A percentile compares a stretch with the other conserved stretches of the same genome.
These are phyloP conservation scores for Caenorhabditis imperialis DNA, from an alignment of 2,888 invertebrate genomes.

Conservation along the genomic window DNA sequence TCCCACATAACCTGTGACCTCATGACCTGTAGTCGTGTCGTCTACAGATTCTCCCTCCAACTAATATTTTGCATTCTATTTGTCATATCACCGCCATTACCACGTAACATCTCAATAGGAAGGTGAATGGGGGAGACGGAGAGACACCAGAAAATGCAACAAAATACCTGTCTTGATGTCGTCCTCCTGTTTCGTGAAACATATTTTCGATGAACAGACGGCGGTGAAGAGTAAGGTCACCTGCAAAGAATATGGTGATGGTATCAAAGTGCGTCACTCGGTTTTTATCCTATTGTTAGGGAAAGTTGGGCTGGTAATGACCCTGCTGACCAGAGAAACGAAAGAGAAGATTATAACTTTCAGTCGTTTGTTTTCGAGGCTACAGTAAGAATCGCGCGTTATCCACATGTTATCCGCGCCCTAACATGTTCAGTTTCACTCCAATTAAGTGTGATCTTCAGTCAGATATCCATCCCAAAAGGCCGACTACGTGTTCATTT, in stretches of 20 bases:
- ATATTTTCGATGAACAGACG: constrained; percentile 70
- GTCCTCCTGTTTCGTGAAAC: constrained; percentile 74
- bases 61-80: constrained; percentile 14
- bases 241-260: constrained; percentile 55
- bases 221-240: constrained; percentile 68
- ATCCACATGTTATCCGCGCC: too few relatives aligned
- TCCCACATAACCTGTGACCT: constrained; percentile 25
- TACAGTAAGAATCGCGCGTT: too few relatives aligned
- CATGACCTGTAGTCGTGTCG: constrained; percentile 24
- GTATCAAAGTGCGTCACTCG: constrained; percentile 5
- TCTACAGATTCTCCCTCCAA: too few relatives aligned
- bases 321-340: too few relatives aligned
- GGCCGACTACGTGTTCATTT: constrained; percentile 3
- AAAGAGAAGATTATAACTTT: too few relatives aligned
- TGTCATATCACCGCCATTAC: constrained; percentile 40
- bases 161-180: constrained; percentile 70
- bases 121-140: not conserved
- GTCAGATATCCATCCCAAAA: too few relatives aligned
- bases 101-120: constrained; percentile 2
- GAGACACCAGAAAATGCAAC: constrained; percentile 23
- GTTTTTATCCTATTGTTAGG: constrained; percentile 32
- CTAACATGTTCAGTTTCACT: too few relatives aligned
- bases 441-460: too few relatives aligned
- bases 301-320: too few relatives aligned
- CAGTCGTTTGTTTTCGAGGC: too few relatives aligned